Evolutionary conservation across 2,113 vertebrate genomes (phyloP).

Genomic region (Hiodon tergisus): DNA sequence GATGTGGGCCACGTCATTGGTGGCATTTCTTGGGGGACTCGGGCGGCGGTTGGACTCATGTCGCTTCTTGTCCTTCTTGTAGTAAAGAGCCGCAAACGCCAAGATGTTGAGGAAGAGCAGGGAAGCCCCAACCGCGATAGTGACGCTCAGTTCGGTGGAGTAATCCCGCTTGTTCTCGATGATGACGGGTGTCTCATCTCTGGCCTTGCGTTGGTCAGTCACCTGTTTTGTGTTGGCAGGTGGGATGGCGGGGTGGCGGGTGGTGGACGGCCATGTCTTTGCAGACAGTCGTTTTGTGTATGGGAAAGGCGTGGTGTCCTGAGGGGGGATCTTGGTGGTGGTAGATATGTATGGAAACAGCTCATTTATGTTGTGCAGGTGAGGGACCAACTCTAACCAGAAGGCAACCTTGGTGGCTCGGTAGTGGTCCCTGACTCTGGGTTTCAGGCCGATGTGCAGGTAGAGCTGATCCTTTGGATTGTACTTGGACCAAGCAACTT

Average conservation of each 20-base stretch:
- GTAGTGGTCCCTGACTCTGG: slow-evolving; percentile 88
- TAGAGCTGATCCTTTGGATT: slow-evolving; percentile 94
- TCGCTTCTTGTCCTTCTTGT: slow-evolving; percentile 91
- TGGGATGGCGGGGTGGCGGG: slow-evolving; percentile 73
- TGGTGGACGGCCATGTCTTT: slow-evolving; percentile 73
- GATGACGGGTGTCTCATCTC: slow-evolving; percentile 66
- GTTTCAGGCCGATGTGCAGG: slow-evolving; percentile 91
- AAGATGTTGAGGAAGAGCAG: slow-evolving; percentile 92
- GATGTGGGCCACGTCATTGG: slow-evolving; percentile 79
- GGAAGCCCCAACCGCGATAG: slow-evolving; percentile 92
- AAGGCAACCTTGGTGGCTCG: slow-evolving; percentile 95
- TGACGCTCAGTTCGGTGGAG: slow-evolving; percentile 89
- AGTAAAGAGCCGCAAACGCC: slow-evolving; percentile 88
- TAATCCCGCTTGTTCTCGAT: slow-evolving; percentile 82
- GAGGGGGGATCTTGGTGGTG: slow-evolving; percentile 88
- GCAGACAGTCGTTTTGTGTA: slow-evolving; percentile 82
- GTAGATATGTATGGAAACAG: slow-evolving; percentile 89
- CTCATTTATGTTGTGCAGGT: slow-evolving; percentile 87
- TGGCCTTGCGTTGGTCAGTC: slow-evolving; percentile 61
- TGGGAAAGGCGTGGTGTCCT: slow-evolving; percentile 86
- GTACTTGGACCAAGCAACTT: slow-evolving; percentile 95
- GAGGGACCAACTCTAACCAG: slow-evolving; percentile 91
- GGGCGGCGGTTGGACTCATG: slow-evolving; percentile 85
- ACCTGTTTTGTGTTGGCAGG: slow-evolving; percentile 46
- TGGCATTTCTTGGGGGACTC: slow-evolving; percentile 75